Base-by-base conservation (phyloP, 2,113 vertebrate genomes). In the Setophaga petechia region DNA sequence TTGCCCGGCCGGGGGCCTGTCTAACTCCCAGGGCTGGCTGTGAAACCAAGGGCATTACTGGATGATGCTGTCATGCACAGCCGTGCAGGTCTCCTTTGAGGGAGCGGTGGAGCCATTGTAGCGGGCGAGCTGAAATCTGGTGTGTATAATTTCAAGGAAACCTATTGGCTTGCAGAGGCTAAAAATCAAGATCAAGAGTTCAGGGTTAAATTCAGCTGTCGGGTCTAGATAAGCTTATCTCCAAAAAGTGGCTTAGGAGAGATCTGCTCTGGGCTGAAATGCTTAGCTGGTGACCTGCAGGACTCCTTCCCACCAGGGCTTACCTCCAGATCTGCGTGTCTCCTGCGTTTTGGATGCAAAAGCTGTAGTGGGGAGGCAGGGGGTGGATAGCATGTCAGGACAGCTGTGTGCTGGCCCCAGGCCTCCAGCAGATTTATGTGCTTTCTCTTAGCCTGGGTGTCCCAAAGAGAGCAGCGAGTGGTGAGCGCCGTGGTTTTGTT, bases 201-300 rank as follows among this genome's bases (percentile, higher is more conserved):
- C 90, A 95, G 93, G 94, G 94, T 96, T 95, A 96, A 96, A 97
- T 96, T 96, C 93, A 90, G 80, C 96, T 96, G 93, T 92, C 2
- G 15, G 81, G 91, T 93, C 87, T 90, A 95, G 94, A 96, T 95
- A 95, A 96, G 94, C 90, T 97, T 96, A 96, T 97, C 97, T 97
- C 91, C 92, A 95, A 84, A 96, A 95, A 90, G 94, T 96, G 93
- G 93, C 83, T 97, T 96, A 95, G 0, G 68, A 82, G 89, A 89
- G 93, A 95, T 95, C 78, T 81, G 95, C 93, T 92, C 91, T 39
- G 47, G 89, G 89, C 94, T 95, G 85, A 94, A 93, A 79, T 63
- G 31, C 55, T 93, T 88, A 95, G 90, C 75, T 86, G 78, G 72
- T 65, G 65, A 95, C 94, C 93, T 57, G 82, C 57, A 59, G 91